Evolutionary conservation across 2,113 vertebrate genomes (phyloP), one percentile per base, ranked within the genome.

Genomic region (Sterna hirundo): DNA sequence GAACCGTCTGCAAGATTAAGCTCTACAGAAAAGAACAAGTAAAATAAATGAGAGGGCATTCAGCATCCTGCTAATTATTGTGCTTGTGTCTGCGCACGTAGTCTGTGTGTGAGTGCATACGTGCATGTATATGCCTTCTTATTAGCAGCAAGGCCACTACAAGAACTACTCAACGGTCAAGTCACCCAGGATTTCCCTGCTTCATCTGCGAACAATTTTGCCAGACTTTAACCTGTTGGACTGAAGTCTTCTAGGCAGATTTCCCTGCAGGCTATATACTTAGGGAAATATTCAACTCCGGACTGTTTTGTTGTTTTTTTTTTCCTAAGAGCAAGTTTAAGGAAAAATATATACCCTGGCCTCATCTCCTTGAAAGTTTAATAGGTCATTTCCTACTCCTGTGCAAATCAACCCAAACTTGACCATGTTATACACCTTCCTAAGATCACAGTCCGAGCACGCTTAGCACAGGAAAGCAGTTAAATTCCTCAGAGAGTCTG

Each of bases 1-100:
- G 0, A 94, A 86, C 93, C 83, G 78, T 83, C 93, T 91, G 82
- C 58, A 90, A 96, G 84, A 96, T 89, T 93, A 97, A 96, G 82
- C 49, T 85, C 78, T 76, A 77, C 70, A 54, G 82, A 91, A 88
- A 89, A 94, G 92, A 96, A 69, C 82, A 83, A 91, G 57, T 54
- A 2, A 94, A 96, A 92, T 44, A 95, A 94, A 95, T 38, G 66
- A 90, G 87, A 85, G 75, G 82, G 70, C 90, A 85, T 83, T 46
- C 75, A 83, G 78, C 13, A 1, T 57, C 54, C 84, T 91, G 61
- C 90, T 94, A 91, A 94, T 95, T 96, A 84, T 36, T 82, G 81
- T 29, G 44, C 83, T 72, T 79, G 66, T 87, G 40, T 80, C 83
- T 44, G 84, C 17, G 0, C 49, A 68, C 4, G 1, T 19, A 72